Evolutionary conservation across 2,888 invertebrate genomes (phyloP).

Genomic region (Acanthopleura granulata): DNA sequence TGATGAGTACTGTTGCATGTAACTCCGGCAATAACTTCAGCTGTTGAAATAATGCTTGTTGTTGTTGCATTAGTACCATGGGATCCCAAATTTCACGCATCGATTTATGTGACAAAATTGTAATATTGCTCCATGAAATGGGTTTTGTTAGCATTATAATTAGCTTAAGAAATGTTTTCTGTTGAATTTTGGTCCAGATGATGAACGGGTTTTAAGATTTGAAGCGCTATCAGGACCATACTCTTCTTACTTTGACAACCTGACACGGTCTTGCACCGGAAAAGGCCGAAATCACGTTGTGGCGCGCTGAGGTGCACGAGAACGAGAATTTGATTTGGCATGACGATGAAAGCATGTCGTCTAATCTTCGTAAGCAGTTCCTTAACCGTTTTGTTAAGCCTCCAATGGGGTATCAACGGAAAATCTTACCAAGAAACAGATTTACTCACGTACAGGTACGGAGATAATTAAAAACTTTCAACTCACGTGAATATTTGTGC

Average conservation of each 20-base stretch:
- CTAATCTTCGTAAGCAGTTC: background rate
- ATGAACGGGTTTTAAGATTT: background rate
- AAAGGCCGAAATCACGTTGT: background rate
- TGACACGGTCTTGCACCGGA: constrained; percentile 17
- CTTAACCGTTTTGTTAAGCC: background rate
- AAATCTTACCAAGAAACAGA: background rate
- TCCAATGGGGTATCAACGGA: background rate
- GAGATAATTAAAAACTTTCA: background rate
- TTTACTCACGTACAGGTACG: constrained; percentile 32
- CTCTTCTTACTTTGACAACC: background rate
- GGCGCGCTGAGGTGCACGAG: background rate
- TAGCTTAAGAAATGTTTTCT: no score
- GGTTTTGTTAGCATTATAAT: no score
- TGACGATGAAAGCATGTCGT: background rate
- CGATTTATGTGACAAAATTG: no score
- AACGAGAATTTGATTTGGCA: background rate
- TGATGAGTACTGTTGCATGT: no score
- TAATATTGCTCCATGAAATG: no score
- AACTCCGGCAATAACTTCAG: no score
- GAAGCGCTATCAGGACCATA: background rate
- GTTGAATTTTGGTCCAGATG: background rate
- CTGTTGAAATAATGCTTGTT: no score
- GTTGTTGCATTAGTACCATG: no score
- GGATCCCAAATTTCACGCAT: no score
- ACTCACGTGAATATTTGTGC: no score